Evolutionary conservation across 2,797 vertebrate species (phyloP).

Genomic region (Alosa sapidissima): DNA sequence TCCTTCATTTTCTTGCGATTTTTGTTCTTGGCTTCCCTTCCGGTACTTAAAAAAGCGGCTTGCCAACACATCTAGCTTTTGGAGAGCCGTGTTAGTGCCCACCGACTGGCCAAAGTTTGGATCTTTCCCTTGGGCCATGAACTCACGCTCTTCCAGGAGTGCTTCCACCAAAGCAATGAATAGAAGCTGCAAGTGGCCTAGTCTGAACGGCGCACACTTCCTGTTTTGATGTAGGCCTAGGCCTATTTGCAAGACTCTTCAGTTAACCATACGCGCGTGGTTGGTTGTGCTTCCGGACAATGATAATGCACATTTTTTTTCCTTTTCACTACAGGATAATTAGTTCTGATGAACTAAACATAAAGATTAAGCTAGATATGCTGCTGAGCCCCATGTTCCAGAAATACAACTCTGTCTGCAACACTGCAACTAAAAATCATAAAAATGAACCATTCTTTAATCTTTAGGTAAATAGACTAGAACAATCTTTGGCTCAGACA

Average conservation of each 20-base stretch:
- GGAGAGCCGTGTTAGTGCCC: conserved; percentile 74
- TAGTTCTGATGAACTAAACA: neutral
- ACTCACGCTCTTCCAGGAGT: conserved; percentile 30
- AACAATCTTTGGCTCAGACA: too few relatives aligned
- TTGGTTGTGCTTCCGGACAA: conserved; percentile 72
- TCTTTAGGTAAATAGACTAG: too few relatives aligned
- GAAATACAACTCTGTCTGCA: neutral
- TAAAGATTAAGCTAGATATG: neutral
- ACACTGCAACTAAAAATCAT: neutral
- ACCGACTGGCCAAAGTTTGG: conserved; percentile 63
- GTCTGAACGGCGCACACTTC: conserved; percentile 76
- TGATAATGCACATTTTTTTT: conserved; percentile 30
- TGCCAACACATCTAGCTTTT: conserved; percentile 83
- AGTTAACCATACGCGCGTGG: conserved; percentile 63
- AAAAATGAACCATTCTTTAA: neutral
- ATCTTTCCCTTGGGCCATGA: conserved; percentile 87
- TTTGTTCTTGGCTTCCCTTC: conserved; percentile 81
- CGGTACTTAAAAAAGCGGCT: conserved; percentile 83
- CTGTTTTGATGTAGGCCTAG: conserved; percentile 74
- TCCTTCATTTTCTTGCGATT: conserved; percentile 77
- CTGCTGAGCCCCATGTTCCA: neutral
- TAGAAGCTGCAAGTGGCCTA: conserved; percentile 36
- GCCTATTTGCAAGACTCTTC: conserved; percentile 54
- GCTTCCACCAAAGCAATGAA: conserved; percentile 42
- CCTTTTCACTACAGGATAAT: neutral